Conservation (phyloP, 1,140 invertebrate genomes). For the Drosophila tropicalis region DNA sequence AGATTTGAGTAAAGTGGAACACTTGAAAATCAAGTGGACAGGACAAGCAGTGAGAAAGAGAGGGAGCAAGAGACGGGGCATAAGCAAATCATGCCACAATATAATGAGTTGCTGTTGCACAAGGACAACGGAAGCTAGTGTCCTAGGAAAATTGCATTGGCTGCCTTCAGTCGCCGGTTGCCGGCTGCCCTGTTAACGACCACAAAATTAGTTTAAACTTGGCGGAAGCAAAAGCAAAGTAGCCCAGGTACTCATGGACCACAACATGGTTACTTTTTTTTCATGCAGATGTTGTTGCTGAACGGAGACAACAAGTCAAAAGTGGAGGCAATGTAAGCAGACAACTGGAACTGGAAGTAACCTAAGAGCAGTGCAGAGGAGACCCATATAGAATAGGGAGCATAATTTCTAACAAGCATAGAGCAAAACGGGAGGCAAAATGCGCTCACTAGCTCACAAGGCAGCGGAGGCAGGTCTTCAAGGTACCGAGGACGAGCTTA, state of each 20-base stretch:
- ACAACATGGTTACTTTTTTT: conserved; percentile 19
- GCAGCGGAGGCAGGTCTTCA: conserved; percentile 84
- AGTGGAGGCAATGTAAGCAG: conserved; percentile 52
- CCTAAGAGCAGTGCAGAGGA: conserved; percentile 36
- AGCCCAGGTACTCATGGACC: not conserved
- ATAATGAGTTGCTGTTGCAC: conserved; percentile 54
- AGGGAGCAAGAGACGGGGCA: conserved; percentile 18
- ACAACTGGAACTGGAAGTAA: conserved; percentile 21
- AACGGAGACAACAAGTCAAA: conserved; percentile 43
- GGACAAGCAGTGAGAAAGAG: too few relatives aligned
- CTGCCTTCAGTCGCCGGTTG: conserved; percentile 17
- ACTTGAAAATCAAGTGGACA: conserved; percentile 66
- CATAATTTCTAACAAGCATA: conserved; percentile 57
- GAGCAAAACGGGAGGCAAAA: conserved; percentile 84
- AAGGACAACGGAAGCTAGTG: conserved; percentile 55
- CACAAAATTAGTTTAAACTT: conserved; percentile 80
- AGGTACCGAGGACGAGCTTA: conserved; percentile 59
- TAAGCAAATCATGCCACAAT: conserved; percentile 68
- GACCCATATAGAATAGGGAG: conserved; percentile 40
- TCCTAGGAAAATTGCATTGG: conserved; percentile 67
- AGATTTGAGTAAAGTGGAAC: not conserved
- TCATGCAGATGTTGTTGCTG: conserved; percentile 53
- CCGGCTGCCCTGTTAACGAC: conserved; percentile 69
- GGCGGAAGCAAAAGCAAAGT: conserved; percentile 56
- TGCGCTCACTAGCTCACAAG: conserved; percentile 86